Evolutionary conservation across 2,113 vertebrate genomes (phyloP).

Genomic region (Haplochromis burtoni): DNA sequence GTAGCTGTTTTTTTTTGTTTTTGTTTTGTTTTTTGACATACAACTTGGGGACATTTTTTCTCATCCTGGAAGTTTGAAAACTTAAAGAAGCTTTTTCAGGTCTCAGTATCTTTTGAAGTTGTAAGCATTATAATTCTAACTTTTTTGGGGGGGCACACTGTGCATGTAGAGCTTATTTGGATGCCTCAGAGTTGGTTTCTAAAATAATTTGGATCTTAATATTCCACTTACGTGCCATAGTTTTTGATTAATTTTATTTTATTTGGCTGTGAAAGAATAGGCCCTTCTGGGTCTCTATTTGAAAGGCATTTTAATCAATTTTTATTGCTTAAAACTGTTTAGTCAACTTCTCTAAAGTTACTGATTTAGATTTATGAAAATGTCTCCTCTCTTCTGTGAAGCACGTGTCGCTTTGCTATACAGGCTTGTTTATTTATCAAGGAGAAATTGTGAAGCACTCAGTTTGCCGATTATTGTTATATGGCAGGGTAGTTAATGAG

Average conservation of each 20-base stretch:
- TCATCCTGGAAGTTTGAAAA: background rate
- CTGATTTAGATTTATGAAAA: background rate
- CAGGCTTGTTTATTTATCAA: background rate
- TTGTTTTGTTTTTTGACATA: background rate
- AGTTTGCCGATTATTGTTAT: background rate
- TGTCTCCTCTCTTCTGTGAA: background rate
- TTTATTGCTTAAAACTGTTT: background rate
- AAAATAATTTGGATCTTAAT: background rate
- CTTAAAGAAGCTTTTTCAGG: background rate
- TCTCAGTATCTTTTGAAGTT: background rate
- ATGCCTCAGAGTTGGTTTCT: background rate
- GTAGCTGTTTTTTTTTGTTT: background rate
- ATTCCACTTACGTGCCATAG: slow-evolving; percentile 35
- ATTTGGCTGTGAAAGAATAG: slow-evolving; percentile 13
- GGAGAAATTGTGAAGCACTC: slow-evolving; percentile 7
- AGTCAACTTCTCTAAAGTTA: background rate
- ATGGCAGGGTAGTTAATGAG: background rate
- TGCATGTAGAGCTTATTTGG: background rate
- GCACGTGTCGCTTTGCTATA: background rate
- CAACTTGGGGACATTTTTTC: background rate
- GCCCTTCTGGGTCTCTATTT: background rate
- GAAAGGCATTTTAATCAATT: slow-evolving; percentile 15
- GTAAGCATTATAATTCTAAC: background rate
- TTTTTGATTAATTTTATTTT: background rate
- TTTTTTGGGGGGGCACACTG: background rate